Base-by-base conservation (phyloP, 2,113 vertebrate genomes). In the Damaliscus lunatus region DNA sequence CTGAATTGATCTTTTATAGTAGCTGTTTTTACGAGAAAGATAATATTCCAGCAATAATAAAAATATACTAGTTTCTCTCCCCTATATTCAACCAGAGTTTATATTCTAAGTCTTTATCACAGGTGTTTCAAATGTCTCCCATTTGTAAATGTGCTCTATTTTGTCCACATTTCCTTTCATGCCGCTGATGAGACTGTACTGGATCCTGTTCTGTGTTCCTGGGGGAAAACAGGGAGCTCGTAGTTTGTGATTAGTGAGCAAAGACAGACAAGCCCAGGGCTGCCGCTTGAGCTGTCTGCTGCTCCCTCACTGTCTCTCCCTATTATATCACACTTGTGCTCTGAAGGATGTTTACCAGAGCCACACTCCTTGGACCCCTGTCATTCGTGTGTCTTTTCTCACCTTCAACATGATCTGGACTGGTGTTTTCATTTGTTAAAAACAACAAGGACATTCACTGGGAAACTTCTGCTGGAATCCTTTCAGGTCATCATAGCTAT, bases 341-440 rank as follows among this genome's bases (percentile, higher is more conserved):
- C 8, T 9, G 53, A 86, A 97, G 95, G 96, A 97, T 94, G 29
- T 94, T 97, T 83, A 88, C 95, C 98, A 98, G 98, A 96, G 3
- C 77, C 84, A 60, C 55, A 10, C 85, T 84, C 91, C 25, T 6
- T 19, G 43, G 88, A 88, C 67, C 71, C 74, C 64, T 96, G 89
- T 90, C 77, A 88, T 90, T 96, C 80, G 62, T 13, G 25, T 96
- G 88, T 96, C 97, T 98, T 96, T 97, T 97, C 94, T 97, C 97
- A 94, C 97, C 97, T 97, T 97, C 87, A 71, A 53, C 87, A 25
- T 82, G 83, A 88, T 96, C 96, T 78, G 91, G 43, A 60, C 87
- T 71, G 57, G 90, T 97, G 95, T 98, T 98, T 97, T 95, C 97
- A 94, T 98, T 98, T 94, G 95, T 97, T 98, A 96, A 97, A 97